A percentile compares a stretch with the other conserved stretches of the same genome.
phyloP scores from a whole-genome alignment of 2,797 vertebrate genomes.

The Manis javanica region DNA sequence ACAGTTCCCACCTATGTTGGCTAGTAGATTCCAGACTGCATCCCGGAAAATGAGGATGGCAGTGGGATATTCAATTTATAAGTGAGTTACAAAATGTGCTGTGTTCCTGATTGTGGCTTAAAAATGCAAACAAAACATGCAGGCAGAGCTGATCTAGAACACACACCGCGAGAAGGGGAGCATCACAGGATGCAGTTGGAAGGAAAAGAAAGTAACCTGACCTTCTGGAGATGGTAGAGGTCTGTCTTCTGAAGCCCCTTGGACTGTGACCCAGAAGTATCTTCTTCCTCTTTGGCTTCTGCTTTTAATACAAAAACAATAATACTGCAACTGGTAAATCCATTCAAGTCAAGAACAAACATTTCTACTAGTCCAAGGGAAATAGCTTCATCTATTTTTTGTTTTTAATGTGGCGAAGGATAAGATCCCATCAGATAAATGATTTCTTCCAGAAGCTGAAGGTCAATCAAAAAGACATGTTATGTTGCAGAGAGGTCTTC shows the following conservation, averaged over 20 bases:
- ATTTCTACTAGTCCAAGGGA: conserved; percentile 36
- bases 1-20: not conserved
- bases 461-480: conserved; percentile 51
- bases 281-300: conserved; percentile 85
- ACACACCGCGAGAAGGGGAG: conserved; percentile 36
- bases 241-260: conserved; percentile 94
- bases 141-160: conserved; percentile 57
- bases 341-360: conserved; percentile 42
- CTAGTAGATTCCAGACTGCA: not conserved
- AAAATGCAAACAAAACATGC: conserved; percentile 44
- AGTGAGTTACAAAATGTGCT: conserved; percentile 68
- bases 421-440: conserved; percentile 54
- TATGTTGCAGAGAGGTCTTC: conserved; percentile 17
- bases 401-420: not conserved
- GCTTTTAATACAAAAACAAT: conserved; percentile 82
- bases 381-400: not conserved
- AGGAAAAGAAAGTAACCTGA: conserved; percentile 78
- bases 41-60: not conserved
- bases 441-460: not conserved
- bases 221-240: conserved; percentile 98
- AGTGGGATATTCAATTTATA: conserved; percentile 58
- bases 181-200: not conserved
- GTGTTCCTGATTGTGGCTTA: conserved; percentile 66
- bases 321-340: conserved; percentile 58
- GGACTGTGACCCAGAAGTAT: conserved; percentile 86